phyloP scores from a whole-genome alignment of 2,113 vertebrate species.

The Plectropomus leopardus region DNA sequence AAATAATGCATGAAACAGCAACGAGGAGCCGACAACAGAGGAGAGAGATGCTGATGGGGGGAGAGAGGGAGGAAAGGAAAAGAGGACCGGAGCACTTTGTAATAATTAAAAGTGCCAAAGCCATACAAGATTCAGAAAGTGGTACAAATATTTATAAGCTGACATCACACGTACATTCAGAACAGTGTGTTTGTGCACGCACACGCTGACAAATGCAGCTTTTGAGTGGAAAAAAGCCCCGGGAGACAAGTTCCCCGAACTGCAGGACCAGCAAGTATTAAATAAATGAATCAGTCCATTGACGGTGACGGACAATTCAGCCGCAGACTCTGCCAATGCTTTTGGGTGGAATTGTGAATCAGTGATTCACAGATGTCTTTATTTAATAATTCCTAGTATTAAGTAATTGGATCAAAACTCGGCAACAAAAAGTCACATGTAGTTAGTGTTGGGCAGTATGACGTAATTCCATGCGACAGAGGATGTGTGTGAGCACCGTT shows the following conservation, averaged over 20 bases:
- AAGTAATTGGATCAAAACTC: too few relatives aligned
- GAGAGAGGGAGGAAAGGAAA: slow-evolving; percentile 13
- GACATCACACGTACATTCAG: slow-evolving; percentile 25
- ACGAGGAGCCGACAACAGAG: slow-evolving; percentile 71
- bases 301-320: slow-evolving; percentile 53
- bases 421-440: too few relatives aligned
- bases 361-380: slow-evolving; percentile 39
- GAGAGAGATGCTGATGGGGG: slow-evolving; percentile 54
- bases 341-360: slow-evolving; percentile 40
- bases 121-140: slow-evolving; percentile 69
- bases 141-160: slow-evolving; percentile 53
- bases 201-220: slow-evolving; percentile 1
- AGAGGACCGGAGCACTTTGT: slow-evolving; percentile 75
- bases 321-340: slow-evolving; percentile 29
- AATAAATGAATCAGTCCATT: slow-evolving; percentile 68
- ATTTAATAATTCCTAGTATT: slow-evolving; percentile 38
- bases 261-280: slow-evolving; percentile 57
- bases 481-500: too few relatives aligned
- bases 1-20: slow-evolving; percentile 84
- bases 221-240: slow-evolving; percentile 33
- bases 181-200: neutral
- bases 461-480: too few relatives aligned
- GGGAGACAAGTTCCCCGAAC: slow-evolving; percentile 36
- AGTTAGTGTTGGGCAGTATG: too few relatives aligned
- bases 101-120: slow-evolving; percentile 82